Evolutionary conservation across 2,797 vertebrate species (phyloP).

Genomic region (Acipenser transmontanus): DNA sequence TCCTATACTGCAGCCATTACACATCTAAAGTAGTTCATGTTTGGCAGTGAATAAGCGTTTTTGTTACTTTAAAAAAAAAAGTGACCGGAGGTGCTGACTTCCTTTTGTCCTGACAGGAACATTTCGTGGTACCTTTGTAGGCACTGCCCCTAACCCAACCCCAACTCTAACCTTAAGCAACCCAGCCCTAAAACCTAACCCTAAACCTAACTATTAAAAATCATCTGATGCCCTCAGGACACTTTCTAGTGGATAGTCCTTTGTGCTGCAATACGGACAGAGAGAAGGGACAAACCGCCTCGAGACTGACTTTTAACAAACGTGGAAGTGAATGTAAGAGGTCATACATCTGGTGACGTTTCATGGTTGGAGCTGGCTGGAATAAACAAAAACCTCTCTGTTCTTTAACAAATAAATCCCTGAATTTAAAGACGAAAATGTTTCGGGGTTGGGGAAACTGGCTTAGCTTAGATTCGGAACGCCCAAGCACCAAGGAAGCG

Average conservation of each 20-base stretch:
- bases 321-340: conserved; percentile 38
- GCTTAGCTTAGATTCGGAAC: conserved; percentile 32
- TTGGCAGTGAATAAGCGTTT: too few relatives aligned
- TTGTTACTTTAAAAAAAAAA: too few relatives aligned
- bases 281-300: conserved; percentile 23
- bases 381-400: not conserved
- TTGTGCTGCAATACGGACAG: conserved; percentile 11
- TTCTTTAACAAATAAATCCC: not conserved
- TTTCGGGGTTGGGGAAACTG: conserved; percentile 40
- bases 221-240: too few relatives aligned
- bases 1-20: too few relatives aligned
- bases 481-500: not conserved
- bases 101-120: too few relatives aligned
- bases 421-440: conserved; percentile 27
- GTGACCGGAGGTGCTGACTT: too few relatives aligned
- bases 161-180: too few relatives aligned
- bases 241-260: not conserved
- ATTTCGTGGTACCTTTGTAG: too few relatives aligned
- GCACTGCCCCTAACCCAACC: too few relatives aligned
- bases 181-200: too few relatives aligned
- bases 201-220: too few relatives aligned
- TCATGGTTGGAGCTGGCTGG: not conserved
- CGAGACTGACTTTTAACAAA: not conserved
- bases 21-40: too few relatives aligned
- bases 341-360: conserved; percentile 15